Percentiles rank a stretch among this genome's conserved stretches.
These are phyloP conservation scores for Steinernema feltiae DNA, from an alignment of 1,140 invertebrate genomes.

Conservation along the genomic window DNA sequence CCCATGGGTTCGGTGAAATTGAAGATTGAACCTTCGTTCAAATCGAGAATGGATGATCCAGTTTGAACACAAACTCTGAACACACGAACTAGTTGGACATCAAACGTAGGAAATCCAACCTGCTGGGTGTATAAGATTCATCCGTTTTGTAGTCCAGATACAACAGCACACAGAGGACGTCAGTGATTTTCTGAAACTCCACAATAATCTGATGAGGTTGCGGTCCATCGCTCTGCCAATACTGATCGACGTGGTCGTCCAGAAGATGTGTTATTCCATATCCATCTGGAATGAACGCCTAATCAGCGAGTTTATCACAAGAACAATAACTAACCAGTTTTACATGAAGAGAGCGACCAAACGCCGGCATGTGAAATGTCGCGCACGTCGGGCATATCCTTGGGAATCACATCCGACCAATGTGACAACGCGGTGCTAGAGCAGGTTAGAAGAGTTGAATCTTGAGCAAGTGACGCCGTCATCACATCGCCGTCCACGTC, in stretches of 20 bases:
- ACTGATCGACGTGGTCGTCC: slow-evolving; percentile 88
- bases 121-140: slow-evolving; percentile 93
- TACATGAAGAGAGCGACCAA: slow-evolving; percentile 93
- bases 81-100: neutral
- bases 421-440: neutral
- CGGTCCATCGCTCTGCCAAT: slow-evolving; percentile 98
- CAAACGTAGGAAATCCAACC: slow-evolving; percentile 58
- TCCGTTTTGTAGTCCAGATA: slow-evolving; percentile 97
- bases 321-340: slow-evolving; percentile 69
- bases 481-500: neutral
- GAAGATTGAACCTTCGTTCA: slow-evolving; percentile 77
- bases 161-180: slow-evolving; percentile 85
- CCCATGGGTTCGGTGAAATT: slow-evolving; percentile 87
- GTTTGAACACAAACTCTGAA: neutral
- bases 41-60: slow-evolving; percentile 72
- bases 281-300: slow-evolving; percentile 61
- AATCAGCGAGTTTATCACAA: slow-evolving; percentile 18
- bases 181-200: slow-evolving; percentile 88
- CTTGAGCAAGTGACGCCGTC: neutral
- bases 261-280: slow-evolving; percentile 92
- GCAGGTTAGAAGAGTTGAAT: neutral
- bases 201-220: slow-evolving; percentile 94
- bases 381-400: neutral
- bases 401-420: neutral
- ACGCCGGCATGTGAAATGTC: slow-evolving; percentile 57